A percentile compares a stretch with the other conserved stretches of the same genome.
phyloP scores from a whole-genome alignment of 2,888 invertebrate genomes.

The Amaurobius ferox region DNA sequence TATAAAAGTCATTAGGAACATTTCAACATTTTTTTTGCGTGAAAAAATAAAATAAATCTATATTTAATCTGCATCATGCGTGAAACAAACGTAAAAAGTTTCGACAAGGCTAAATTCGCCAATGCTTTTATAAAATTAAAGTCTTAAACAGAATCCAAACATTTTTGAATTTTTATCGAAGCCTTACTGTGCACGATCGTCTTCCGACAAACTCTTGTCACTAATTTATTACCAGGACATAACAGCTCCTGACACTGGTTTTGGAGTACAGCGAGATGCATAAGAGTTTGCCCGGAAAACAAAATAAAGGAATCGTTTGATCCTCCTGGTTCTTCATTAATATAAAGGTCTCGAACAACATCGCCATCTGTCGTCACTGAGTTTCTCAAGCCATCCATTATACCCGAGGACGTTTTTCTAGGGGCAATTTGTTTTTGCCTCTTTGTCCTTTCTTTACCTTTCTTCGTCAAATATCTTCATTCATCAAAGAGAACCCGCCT shows the following conservation, averaged over 20 bases:
- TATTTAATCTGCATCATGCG: too few relatives aligned
- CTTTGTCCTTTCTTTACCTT: slow-evolving; percentile 56
- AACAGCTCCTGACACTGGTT: neutral
- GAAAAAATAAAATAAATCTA: too few relatives aligned
- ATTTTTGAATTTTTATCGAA: too few relatives aligned
- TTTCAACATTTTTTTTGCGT: too few relatives aligned
- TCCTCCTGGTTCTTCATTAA: slow-evolving; percentile 63
- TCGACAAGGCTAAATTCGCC: too few relatives aligned
- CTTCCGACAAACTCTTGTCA: neutral
- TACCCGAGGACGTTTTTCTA: slow-evolving; percentile 54
- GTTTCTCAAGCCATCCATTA: slow-evolving; percentile 67
- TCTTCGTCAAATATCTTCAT: slow-evolving; percentile 71
- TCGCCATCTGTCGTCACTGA: slow-evolving; percentile 68
- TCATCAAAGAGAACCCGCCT: slow-evolving; percentile 57
- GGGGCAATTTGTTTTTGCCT: slow-evolving; percentile 69
- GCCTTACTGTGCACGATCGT: too few relatives aligned
- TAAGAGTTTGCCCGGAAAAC: neutral
- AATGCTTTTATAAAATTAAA: too few relatives aligned
- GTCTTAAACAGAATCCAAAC: too few relatives aligned
- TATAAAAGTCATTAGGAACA: too few relatives aligned
- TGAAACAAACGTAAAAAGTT: too few relatives aligned
- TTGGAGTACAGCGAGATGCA: neutral
- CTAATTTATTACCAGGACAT: neutral
- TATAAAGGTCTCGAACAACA: slow-evolving; percentile 69
- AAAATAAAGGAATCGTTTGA: slow-evolving; percentile 39